These are phyloP conservation scores for Dunckerocampus dactyliophorus DNA, from an alignment of 2,113 vertebrate species.

Conservation along the genomic window DNA sequence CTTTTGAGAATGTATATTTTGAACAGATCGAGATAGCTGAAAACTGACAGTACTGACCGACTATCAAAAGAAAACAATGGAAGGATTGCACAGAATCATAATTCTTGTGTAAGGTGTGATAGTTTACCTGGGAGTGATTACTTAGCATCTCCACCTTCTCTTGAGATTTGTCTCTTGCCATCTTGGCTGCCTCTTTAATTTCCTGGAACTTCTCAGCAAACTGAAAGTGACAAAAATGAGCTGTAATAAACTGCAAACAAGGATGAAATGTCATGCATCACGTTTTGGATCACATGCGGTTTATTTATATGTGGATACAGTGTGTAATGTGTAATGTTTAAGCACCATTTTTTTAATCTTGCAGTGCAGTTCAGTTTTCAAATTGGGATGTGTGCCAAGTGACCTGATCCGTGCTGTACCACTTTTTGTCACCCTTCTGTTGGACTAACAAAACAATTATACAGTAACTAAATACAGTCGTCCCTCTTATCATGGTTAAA, in stretches of 20 bases:
- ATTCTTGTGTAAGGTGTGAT: slow-evolving; percentile 16
- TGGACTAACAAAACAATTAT: background rate
- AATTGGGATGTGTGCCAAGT: background rate
- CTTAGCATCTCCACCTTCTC: slow-evolving; percentile 89
- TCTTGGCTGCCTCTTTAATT: slow-evolving; percentile 90
- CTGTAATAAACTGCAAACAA: slow-evolving; percentile 8
- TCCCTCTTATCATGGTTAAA: too few species aligned
- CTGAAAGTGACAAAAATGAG: slow-evolving; percentile 64
- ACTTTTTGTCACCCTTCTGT: too few species aligned
- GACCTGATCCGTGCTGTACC: background rate
- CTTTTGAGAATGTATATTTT: too few species aligned
- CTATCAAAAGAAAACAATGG: too few species aligned
- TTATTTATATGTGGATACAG: background rate
- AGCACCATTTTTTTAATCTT: background rate
- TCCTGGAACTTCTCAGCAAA: slow-evolving; percentile 99
- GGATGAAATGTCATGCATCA: background rate
- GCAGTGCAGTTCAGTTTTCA: background rate
- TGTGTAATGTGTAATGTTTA: background rate
- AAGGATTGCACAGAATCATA: slow-evolving; percentile 6
- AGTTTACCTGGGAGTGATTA: slow-evolving; percentile 86
- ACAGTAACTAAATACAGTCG: background rate
- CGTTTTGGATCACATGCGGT: too few species aligned
- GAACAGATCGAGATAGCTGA: too few species aligned
- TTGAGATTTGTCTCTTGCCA: slow-evolving; percentile 91
- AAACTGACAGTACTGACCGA: too few species aligned